phyloP scores from a whole-genome alignment of 2,113 vertebrate genomes.

The Thoracochromis brauschi region DNA sequence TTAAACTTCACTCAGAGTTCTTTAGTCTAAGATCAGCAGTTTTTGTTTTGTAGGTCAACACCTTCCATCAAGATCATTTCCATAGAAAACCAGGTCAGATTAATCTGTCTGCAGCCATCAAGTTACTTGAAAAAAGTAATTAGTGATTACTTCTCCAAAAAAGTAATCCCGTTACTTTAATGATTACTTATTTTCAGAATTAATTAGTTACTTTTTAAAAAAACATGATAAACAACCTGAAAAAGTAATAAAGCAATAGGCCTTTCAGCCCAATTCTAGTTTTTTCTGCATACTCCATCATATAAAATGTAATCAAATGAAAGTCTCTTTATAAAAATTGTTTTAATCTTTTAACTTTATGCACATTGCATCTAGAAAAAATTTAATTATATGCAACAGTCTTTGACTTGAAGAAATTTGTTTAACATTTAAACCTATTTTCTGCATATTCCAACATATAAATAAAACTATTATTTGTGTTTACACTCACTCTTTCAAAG shows the following conservation, averaged over 20 bases:
- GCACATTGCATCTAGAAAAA: neutral
- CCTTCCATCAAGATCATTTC: neutral
- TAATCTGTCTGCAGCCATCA: neutral
- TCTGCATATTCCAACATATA: neutral
- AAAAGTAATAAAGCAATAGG: neutral
- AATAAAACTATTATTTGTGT: neutral
- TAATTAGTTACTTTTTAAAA: neutral
- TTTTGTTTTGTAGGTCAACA: neutral
- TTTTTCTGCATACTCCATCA: neutral
- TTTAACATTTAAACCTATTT: neutral
- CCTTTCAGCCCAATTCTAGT: neutral
- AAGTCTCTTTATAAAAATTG: neutral
- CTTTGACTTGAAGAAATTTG: neutral
- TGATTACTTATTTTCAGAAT: neutral
- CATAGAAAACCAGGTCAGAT: neutral
- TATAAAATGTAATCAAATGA: neutral
- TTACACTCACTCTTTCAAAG: neutral
- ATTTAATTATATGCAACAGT: neutral
- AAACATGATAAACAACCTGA: neutral
- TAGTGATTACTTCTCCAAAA: neutral
- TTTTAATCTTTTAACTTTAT: neutral
- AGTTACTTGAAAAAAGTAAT: neutral
- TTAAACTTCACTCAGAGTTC: neutral
- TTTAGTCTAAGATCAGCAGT: neutral
- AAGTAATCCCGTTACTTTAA: neutral